Evolutionary conservation across 2,113 vertebrate genomes (phyloP).

Genomic region (Entomyzon cyanotis): DNA sequence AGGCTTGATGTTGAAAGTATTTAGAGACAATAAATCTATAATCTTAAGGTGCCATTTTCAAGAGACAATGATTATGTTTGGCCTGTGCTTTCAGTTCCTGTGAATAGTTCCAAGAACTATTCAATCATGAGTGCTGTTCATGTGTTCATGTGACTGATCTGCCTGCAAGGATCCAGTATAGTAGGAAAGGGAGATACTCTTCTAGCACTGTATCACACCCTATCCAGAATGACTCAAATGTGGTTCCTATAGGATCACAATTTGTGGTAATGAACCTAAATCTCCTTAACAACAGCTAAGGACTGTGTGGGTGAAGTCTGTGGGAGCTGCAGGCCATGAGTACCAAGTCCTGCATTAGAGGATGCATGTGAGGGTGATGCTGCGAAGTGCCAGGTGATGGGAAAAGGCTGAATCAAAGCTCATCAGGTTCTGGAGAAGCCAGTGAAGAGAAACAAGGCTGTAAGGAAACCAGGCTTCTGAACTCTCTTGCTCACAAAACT

Average conservation of each 20-base stretch:
- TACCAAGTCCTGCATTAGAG: neutral
- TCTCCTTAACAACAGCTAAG: neutral
- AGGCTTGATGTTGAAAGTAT: neutral
- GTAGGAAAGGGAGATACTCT: neutral
- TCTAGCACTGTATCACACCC: neutral
- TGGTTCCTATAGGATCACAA: neutral
- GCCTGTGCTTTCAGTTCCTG: neutral
- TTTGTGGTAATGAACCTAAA: neutral
- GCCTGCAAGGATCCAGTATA: neutral
- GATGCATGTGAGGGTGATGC: accelerated
- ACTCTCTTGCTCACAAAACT: neutral
- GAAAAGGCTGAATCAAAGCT: neutral
- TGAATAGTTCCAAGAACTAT: neutral
- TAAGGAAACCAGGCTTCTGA: neutral
- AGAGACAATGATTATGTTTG: neutral
- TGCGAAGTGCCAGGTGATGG: neutral
- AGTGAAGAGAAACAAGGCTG: neutral
- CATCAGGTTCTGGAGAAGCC: neutral
- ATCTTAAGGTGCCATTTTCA: neutral
- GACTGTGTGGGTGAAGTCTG: neutral
- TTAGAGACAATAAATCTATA: neutral
- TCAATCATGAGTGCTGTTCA: neutral
- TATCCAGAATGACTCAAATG: neutral
- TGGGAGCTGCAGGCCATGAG: neutral
- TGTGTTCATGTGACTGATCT: accelerated